A percentile compares a stretch with the other conserved stretches of the same genome.
These are phyloP conservation scores for Rhopalosiphum padi DNA, from an alignment of 1,140 invertebrate genomes.

Conservation along the genomic window DNA sequence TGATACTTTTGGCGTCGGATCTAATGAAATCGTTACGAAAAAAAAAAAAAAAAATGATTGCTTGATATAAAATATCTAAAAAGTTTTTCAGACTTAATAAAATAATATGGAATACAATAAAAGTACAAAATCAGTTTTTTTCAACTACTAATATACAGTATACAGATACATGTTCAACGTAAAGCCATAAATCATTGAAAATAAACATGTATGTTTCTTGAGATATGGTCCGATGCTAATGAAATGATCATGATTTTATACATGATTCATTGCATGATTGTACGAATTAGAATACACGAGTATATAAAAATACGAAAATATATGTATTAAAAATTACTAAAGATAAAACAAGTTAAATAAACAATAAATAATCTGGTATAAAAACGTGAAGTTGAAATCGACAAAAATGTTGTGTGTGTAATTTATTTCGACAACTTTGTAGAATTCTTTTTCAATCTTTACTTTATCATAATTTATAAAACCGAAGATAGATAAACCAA, in stretches of 20 bases:
- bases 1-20: neutral
- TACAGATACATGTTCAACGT: neutral
- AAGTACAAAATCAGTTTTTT: conserved; percentile 3
- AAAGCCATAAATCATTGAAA: neutral
- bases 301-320: neutral
- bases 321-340: neutral
- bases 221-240: neutral
- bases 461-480: neutral
- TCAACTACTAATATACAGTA: neutral
- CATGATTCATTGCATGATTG: neutral
- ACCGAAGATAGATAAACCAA: neutral
- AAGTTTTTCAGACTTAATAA: neutral
- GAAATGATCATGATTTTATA: neutral
- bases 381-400: neutral
- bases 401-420: neutral
- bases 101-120: neutral
- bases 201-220: conserved; percentile 10
- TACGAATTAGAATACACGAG: neutral
- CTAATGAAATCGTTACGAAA: neutral
- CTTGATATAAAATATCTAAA: neutral
- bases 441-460: neutral
- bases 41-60: neutral
- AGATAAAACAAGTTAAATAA: neutral
- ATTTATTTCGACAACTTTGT: neutral
- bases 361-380: conserved; percentile 20